A percentile compares a stretch with the other conserved stretches of the same genome.
phyloP scores from a whole-genome alignment of 2,113 vertebrate species.

The Phycodurus eques region DNA sequence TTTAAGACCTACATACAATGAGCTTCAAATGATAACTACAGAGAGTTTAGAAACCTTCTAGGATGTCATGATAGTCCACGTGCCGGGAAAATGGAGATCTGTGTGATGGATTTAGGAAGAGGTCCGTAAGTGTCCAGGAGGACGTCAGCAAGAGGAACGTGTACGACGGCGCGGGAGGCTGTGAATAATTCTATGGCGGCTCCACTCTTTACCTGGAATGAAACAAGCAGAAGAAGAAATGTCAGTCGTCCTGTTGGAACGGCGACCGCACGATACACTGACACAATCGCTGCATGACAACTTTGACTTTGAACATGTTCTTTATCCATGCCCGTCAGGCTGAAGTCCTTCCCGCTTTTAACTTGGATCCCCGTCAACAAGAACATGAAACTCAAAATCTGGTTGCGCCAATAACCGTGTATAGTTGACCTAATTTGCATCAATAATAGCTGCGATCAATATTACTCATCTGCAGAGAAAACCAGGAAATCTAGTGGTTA shows the following conservation, averaged over 20 bases:
- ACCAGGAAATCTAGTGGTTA: no score
- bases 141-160: slow-evolving; percentile 67
- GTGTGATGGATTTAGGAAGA: slow-evolving; percentile 54
- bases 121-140: slow-evolving; percentile 74
- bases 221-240: slow-evolving; percentile 12
- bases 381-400: no score
- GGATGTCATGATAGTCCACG: slow-evolving; percentile 46
- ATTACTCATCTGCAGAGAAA: no score
- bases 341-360: no score
- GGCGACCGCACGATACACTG: no score
- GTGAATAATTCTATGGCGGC: slow-evolving; percentile 44
- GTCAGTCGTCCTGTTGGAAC: background rate
- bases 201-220: slow-evolving; percentile 84
- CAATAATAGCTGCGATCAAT: no score
- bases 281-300: no score
- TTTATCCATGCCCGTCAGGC: no score
- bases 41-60: slow-evolving; percentile 63
- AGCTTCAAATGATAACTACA: slow-evolving; percentile 64
- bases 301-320: no score
- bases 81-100: slow-evolving; percentile 19
- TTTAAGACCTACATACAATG: slow-evolving; percentile 71
- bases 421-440: no score
- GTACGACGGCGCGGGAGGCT: slow-evolving; percentile 49
- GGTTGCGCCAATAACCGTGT: no score
- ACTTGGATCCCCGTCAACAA: no score